Conservation (phyloP, 2,113 vertebrate species). For the Neolamprologus falcicula region DNA sequence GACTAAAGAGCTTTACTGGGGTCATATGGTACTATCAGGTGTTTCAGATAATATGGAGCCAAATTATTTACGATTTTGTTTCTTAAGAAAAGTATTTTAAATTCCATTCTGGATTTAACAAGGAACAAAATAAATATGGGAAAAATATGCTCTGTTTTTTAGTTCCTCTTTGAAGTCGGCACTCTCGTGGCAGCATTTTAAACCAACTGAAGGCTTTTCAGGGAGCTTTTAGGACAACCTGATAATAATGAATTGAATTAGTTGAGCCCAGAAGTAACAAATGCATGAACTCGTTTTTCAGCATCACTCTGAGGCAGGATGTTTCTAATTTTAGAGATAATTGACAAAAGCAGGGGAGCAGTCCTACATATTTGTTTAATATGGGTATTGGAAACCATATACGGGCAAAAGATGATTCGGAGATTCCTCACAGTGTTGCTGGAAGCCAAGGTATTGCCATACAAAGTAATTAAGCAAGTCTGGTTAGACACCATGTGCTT, state of each 20-base stretch:
- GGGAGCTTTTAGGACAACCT: background rate
- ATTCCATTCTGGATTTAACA: fast-evolving
- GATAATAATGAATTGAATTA: background rate
- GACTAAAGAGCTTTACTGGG: background rate
- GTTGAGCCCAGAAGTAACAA: background rate
- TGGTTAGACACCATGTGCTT: background rate
- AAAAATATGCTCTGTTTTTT: background rate
- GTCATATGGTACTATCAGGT: background rate
- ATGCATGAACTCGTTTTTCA: background rate
- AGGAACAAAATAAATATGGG: background rate
- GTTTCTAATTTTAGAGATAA: background rate
- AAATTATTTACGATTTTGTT: background rate
- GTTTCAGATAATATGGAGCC: background rate
- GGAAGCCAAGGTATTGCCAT: background rate
- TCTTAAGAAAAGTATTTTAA: background rate
- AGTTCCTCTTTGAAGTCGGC: background rate
- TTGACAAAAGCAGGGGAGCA: background rate
- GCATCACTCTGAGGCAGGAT: background rate
- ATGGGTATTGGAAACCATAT: background rate
- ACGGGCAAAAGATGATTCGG: background rate
- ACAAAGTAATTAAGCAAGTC: background rate
- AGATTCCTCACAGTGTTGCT: background rate
- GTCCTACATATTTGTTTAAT: background rate
- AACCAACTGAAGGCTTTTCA: background rate
- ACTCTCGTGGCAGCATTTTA: background rate